Percentiles rank a stretch among this genome's conserved stretches.
These are phyloP conservation scores for Orbicella faveolata DNA, from an alignment of 64 coral and sea anemone species.

Conservation along the genomic window DNA sequence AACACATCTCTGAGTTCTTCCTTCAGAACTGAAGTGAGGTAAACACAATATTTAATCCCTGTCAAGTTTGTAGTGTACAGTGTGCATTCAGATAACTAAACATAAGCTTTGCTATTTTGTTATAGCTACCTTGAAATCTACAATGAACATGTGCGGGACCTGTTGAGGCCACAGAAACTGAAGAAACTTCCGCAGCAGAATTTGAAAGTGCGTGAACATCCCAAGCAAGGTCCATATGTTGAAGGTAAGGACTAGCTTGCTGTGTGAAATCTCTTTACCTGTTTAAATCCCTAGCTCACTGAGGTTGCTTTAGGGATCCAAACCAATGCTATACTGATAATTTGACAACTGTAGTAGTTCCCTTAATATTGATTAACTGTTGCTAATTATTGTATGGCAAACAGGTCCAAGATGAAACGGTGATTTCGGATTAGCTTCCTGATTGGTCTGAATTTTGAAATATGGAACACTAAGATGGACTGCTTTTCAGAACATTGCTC, in stretches of 20 bases:
- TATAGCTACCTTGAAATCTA: conserved; percentile 93
- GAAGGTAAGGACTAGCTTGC: conserved; percentile 51
- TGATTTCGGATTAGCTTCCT: no score
- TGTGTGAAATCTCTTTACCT: background rate
- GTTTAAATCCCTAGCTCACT: background rate
- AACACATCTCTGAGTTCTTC: conserved; percentile 80
- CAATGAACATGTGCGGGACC: conserved; percentile 92
- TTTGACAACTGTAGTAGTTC: no score
- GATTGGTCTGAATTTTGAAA: no score
- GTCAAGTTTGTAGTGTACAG: background rate
- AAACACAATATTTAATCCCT: background rate
- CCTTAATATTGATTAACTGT: no score
- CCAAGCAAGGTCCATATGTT: conserved; percentile 93
- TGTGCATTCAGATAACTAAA: background rate
- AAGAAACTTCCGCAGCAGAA: conserved; percentile 83
- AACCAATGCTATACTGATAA: no score
- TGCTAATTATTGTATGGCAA: no score
- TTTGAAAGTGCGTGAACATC: conserved; percentile 94
- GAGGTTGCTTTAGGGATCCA: no score
- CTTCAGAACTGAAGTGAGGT: conserved; percentile 98
- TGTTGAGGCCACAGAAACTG: conserved; percentile 73
- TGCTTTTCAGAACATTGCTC: no score
- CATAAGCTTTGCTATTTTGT: background rate
- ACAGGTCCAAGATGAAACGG: no score
- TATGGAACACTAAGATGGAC: no score